phyloP scores from a whole-genome alignment of 1,140 invertebrate species.

The Ostrea denselamellosa region DNA sequence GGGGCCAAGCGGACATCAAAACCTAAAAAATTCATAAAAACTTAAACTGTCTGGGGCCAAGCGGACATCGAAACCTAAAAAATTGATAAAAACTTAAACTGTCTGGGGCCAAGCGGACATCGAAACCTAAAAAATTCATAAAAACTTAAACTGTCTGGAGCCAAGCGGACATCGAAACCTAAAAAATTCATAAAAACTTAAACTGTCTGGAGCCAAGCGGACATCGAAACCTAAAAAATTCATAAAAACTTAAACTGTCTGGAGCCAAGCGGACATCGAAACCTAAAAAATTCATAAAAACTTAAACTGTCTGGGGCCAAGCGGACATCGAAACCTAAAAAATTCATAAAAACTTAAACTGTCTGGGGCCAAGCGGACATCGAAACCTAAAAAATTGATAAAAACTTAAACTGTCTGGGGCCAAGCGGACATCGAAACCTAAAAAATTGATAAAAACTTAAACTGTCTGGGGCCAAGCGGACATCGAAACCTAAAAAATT shows the following conservation, averaged over 20 bases:
- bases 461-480: conserved; percentile 62
- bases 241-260: conserved; percentile 62
- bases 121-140: conserved; percentile 61
- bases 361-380: conserved; percentile 63
- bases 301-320: conserved; percentile 63
- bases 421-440: conserved; percentile 66
- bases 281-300: conserved; percentile 59
- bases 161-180: conserved; percentile 66
- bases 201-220: conserved; percentile 62
- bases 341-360: no score
- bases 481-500: conserved; percentile 61
- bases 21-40: conserved; percentile 59
- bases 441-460: no score
- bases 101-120: conserved; percentile 63
- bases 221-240: conserved; percentile 61
- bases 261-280: conserved; percentile 63
- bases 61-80: conserved; percentile 63
- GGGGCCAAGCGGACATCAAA: conserved; percentile 63
- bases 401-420: conserved; percentile 60
- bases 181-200: no score
- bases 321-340: conserved; percentile 63
- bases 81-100: no score
- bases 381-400: conserved; percentile 61
- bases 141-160: conserved; percentile 60
- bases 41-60: conserved; percentile 63